Percentiles rank a stretch among this genome's conserved stretches.
Evolutionary conservation across 2,888 invertebrate species (phyloP).

Genomic region (Synanthedon tipuliformis): DNA sequence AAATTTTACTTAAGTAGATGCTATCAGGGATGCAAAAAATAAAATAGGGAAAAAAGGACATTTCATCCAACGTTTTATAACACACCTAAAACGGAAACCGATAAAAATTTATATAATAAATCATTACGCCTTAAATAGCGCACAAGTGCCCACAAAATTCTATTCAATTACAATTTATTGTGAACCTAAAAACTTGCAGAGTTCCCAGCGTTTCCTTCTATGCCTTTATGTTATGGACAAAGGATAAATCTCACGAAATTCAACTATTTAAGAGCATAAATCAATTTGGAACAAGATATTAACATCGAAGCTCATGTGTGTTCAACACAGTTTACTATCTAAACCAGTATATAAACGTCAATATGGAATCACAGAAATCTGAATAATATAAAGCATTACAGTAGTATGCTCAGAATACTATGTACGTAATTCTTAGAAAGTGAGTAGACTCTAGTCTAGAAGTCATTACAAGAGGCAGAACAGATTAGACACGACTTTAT

Average conservation of each 20-base stretch:
- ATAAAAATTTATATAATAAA: slow-evolving; percentile 25
- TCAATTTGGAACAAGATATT: slow-evolving; percentile 59
- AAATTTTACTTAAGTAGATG: no score
- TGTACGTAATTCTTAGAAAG: no score
- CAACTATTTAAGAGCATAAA: slow-evolving; percentile 42
- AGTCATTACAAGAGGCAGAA: no score
- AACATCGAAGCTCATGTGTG: slow-evolving; percentile 19
- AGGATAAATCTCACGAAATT: slow-evolving; percentile 12
- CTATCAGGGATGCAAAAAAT: no score
- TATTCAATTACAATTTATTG: slow-evolving; percentile 26
- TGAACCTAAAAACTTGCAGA: slow-evolving; percentile 29
- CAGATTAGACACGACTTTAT: no score
- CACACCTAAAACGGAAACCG: no score
- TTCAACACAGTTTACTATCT: not conserved
- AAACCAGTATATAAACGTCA: not conserved
- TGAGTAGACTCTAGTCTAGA: no score
- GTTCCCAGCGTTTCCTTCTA: slow-evolving; percentile 43
- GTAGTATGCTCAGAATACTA: no score
- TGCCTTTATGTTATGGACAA: slow-evolving; percentile 6
- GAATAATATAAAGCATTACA: no score
- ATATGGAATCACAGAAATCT: no score
- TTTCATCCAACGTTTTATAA: no score
- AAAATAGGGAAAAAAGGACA: no score
- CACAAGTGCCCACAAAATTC: slow-evolving; percentile 59
- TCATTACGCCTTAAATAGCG: slow-evolving; percentile 47